Evolutionary conservation across 2,113 vertebrate genomes (phyloP), one percentile per base, ranked within the genome.

Genomic region (Sander lucioperca): DNA sequence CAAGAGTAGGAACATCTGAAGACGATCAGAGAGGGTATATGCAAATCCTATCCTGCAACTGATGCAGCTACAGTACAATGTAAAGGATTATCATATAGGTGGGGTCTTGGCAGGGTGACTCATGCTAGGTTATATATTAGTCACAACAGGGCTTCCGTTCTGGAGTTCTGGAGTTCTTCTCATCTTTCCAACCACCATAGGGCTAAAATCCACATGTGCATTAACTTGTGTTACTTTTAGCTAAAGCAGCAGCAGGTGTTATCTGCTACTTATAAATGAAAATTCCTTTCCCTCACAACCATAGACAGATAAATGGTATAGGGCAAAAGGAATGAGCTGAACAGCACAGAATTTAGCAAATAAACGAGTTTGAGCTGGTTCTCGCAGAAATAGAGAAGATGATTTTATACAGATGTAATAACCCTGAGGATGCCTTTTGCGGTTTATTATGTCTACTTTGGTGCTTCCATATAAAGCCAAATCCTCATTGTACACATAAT

Each of bases 141-240:
- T 92, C 86, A 91, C 89, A 93, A 76, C 57, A 16, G 88, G 90
- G 84, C 83, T 85, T 91, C 89, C 61, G 50, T 83, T 88, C 59
- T 81, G 77, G 68, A 91, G 83, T 88, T 82, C n/a, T n/a, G n/a
- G n/a, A n/a, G n/a, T n/a, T n/a, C 79, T 88, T 83, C 79, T 88
- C 72, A 62, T 80, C 88, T 88, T 83, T 80, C 81, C 30, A 84
- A 85, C 78, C 68, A 83, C 81, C 75, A 77, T 30, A 45, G 78
- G 86, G 79, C 77, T 74, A 62, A 83, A 91, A 90, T 88, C 75
- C 90, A 84, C 73, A 90, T 86, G 80, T 88, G 76, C 45, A 56
- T 83, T 86, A 77, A 80, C 57, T 73, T 77, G 39, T 83, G 72
- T 74, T 88, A 80, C 81, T 89, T 90, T 87, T 53, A 77, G 66